Base-by-base conservation (phyloP, 1,140 invertebrate genomes). In the Drosophila bocki region DNA sequence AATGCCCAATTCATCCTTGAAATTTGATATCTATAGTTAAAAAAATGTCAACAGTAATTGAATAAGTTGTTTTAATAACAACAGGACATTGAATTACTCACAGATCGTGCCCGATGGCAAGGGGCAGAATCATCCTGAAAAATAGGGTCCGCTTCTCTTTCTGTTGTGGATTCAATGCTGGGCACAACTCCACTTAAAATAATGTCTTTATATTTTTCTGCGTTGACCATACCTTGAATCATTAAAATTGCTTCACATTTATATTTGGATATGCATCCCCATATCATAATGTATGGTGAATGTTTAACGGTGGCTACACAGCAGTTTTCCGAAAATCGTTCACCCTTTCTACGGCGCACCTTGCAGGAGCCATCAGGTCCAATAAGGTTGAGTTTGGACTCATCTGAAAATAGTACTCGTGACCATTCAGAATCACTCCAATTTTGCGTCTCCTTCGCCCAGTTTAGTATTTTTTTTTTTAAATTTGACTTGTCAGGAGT, bases 401-500 rank as follows among this genome's bases (percentile, higher is more conserved):
- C 41, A 64, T 64, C 29, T 8, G n/a, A 44, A 54, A 64, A 64
- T 22, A 44, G 37, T 1, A 58, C 53, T 67, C n/a, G n/a, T n/a
- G n/a, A n/a, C n/a, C n/a, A n/a, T n/a, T 37, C 44, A 11, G 13
- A 61, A 26, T 22, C 44, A 37, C 13, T 35, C 19, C 19, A 11
- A 50, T 13, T 67, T 65, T 37, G 1, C 0, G 5, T 39, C 32
- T 57, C 17, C 17, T 45, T 59, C 41, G 41, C 26, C 26, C 41
- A 59, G 41, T 22, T 33, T 45, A 59, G 7, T 11, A 45, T 29
- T n/a, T 65, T 47, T 57, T 4, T 3, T 29, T 41, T 6, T 51
- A 51, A 29, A 13, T 17, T 11, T 19, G 8, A 22, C 29, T 51
- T 26, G 26, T 26, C 7, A 41, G 7, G 4, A 51, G 35, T 57